phyloP scores from a whole-genome alignment of 2,888 invertebrate species.

The Melitaea athalia region DNA sequence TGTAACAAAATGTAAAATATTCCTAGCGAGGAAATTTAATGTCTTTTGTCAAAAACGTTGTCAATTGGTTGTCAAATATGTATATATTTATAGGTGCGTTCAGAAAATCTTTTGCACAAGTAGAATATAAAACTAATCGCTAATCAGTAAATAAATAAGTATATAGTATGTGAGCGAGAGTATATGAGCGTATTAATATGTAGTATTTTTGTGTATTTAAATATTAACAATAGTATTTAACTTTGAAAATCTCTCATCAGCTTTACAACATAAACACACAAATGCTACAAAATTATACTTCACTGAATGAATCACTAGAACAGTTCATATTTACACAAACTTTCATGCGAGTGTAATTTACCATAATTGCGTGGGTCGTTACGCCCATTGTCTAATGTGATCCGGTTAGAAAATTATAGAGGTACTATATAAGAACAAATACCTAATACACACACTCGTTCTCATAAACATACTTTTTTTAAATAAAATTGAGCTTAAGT shows the following conservation, averaged over 20 bases:
- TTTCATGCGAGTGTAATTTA: constrained; percentile 32
- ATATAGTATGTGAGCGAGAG: too few species aligned
- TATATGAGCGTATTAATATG: too few species aligned
- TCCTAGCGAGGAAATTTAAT: too few species aligned
- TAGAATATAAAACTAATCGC: too few species aligned
- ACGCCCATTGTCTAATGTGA: constrained; percentile 37
- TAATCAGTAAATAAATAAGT: too few species aligned
- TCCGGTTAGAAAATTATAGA: constrained; percentile 24
- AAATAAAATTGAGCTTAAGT: not conserved
- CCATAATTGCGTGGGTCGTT: constrained; percentile 39
- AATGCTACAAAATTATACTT: not conserved
- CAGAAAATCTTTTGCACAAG: too few species aligned
- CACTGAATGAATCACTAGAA: constrained; percentile 14
- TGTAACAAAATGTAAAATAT: too few species aligned
- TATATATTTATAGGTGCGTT: too few species aligned
- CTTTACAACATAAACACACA: not conserved
- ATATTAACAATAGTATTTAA: not conserved
- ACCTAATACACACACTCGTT: not conserved
- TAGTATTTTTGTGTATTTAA: not conserved
- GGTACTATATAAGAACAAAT: constrained; percentile 10
- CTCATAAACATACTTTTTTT: not conserved
- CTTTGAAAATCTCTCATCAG: too few species aligned
- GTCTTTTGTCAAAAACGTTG: too few species aligned
- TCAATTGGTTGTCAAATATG: too few species aligned
- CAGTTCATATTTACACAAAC: constrained; percentile 23